Percentiles rank a stretch among this genome's conserved stretches.
Evolutionary conservation across 2,888 invertebrate genomes (phyloP).

Genomic region (Pelosia muscerda): DNA sequence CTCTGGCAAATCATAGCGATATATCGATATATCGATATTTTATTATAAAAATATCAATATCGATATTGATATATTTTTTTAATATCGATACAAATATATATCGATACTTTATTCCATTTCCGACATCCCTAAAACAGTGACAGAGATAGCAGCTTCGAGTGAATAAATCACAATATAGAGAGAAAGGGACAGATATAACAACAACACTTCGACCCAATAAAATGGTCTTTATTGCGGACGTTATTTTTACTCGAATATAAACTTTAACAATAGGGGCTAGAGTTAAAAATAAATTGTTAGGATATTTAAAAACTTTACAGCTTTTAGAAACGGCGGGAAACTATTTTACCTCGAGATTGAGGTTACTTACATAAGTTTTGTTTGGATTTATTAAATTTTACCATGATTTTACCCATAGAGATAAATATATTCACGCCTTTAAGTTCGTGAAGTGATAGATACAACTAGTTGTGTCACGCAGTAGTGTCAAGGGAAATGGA

Average conservation of each 20-base stretch:
- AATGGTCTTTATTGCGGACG: constrained; percentile 40
- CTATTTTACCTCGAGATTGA: constrained; percentile 44
- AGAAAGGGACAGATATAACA: constrained; percentile 63
- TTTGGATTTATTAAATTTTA: constrained; percentile 1
- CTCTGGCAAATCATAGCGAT: no score
- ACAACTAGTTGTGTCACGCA: no score
- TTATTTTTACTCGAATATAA: constrained; percentile 13
- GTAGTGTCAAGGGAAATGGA: no score
- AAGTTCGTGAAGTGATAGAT: no score
- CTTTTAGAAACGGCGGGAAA: constrained; percentile 73
- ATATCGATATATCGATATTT: no score
- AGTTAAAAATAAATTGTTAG: constrained; percentile 15
- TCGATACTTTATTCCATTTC: no score
- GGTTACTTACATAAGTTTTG: constrained; percentile 22
- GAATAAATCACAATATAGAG: constrained; percentile 37
- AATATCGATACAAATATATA: no score
- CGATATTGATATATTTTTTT: no score
- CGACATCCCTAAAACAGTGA: constrained; percentile 59
- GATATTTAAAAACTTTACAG: constrained; percentile 45
- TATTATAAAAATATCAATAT: no score
- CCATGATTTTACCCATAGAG: no score
- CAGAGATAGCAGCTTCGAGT: constrained; percentile 42
- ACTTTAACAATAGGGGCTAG: fast-evolving
- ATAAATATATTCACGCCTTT: no score
- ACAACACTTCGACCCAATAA: constrained; percentile 52